Conservation (phyloP, 2,888 invertebrate species). For the Lissocephala sabroskyi region DNA sequence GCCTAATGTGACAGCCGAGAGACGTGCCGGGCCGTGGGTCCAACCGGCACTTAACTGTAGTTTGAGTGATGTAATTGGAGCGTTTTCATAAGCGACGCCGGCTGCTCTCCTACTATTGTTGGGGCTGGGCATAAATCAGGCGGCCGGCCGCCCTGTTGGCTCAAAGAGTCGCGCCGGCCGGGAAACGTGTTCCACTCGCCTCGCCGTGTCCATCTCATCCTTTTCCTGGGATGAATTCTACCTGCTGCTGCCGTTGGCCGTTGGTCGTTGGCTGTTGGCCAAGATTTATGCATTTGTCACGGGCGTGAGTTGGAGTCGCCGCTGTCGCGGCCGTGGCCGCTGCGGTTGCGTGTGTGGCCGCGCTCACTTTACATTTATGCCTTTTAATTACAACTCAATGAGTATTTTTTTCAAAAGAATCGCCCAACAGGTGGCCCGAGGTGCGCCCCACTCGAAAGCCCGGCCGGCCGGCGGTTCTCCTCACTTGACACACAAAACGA, state of each 20-base stretch:
- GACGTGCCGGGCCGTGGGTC: slow-evolving; percentile 40
- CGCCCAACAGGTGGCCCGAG: slow-evolving; percentile 47
- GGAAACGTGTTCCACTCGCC: not conserved
- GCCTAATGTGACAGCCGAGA: slow-evolving; percentile 61
- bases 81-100: slow-evolving; percentile 16
- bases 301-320: slow-evolving; percentile 19
- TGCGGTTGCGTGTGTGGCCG: slow-evolving; percentile 48
- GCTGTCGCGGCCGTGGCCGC: no score
- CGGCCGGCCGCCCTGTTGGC: not conserved
- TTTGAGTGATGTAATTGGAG: slow-evolving; percentile 60
- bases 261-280: no score
- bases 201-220: not conserved
- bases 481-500: slow-evolving; percentile 38
- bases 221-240: not conserved
- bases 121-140: not conserved
- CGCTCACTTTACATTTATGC: slow-evolving; percentile 1
- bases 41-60: slow-evolving; percentile 26
- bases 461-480: slow-evolving; percentile 3
- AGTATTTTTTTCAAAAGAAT: slow-evolving; percentile 43
- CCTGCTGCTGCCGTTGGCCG: slow-evolving; percentile 29
- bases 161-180: no score
- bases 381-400: slow-evolving; percentile 58
- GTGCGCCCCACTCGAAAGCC: not conserved
- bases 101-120: no score
- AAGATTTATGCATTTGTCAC: slow-evolving; percentile 42